phyloP scores from a whole-genome alignment of 2,888 invertebrate species.

The Dexiosoma caninum region DNA sequence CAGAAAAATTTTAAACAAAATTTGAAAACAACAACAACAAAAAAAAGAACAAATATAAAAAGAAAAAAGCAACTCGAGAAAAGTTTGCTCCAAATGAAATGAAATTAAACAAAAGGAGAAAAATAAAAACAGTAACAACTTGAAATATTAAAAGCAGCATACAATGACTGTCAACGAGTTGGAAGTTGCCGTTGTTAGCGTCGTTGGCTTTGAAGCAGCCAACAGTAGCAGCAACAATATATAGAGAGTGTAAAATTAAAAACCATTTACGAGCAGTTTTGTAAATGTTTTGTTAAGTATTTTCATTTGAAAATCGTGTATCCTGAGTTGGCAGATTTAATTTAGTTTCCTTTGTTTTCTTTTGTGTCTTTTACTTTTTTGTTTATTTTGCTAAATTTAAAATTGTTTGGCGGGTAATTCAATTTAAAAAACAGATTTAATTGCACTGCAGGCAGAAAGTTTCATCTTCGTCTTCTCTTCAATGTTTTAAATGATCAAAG shows the following conservation, averaged over 20 bases:
- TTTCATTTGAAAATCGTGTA: not conserved
- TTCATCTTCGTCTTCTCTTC: not conserved
- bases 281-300: slow-evolving; percentile 42
- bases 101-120: slow-evolving; percentile 15
- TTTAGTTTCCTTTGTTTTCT: slow-evolving; percentile 5
- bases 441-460: slow-evolving; percentile 41
- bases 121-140: slow-evolving; percentile 27
- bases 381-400: too few relatives aligned
- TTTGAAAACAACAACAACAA: not conserved
- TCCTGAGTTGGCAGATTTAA: not conserved
- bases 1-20: slow-evolving; percentile 28
- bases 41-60: not conserved
- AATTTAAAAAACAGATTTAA: slow-evolving; percentile 50
- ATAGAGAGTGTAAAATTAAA: slow-evolving; percentile 55
- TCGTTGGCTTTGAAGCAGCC: not conserved
- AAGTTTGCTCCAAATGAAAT: slow-evolving; percentile 40
- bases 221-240: slow-evolving; percentile 12
- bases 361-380: too few relatives aligned
- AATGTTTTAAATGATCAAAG: slow-evolving; percentile 2
- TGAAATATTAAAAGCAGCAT: slow-evolving; percentile 40
- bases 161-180: slow-evolving; percentile 62
- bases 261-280: slow-evolving; percentile 52
- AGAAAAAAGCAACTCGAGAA: slow-evolving; percentile 4
- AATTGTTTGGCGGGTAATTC: slow-evolving; percentile 56
- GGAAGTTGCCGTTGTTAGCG: slow-evolving; percentile 7